Evolutionary conservation across 2,888 invertebrate genomes (phyloP).

Genomic region (Eristalinus sepulchralis): DNA sequence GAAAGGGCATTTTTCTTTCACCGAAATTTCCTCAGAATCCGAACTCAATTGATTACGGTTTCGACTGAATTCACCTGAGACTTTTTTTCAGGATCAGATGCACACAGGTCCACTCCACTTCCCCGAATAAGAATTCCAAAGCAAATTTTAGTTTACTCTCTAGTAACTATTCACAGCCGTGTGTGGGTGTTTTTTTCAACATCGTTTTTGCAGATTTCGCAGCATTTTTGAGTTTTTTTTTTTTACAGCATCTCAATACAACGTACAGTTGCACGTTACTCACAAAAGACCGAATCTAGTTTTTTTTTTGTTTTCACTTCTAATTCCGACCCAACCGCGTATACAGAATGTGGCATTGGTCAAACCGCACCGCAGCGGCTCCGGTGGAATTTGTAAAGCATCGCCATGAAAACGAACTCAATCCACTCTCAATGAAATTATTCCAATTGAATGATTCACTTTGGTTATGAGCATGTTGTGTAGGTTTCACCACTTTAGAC

Average conservation of each 20-base stretch:
- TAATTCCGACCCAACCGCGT: conserved; percentile 16
- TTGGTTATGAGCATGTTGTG: not conserved
- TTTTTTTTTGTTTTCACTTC: conserved; percentile 11
- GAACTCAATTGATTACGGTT: too few relatives aligned
- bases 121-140: conserved; percentile 7
- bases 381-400: conserved; percentile 57
- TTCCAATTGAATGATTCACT: conserved; percentile 58
- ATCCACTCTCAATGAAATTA: conserved; percentile 50
- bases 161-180: conserved; percentile 63
- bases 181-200: too few relatives aligned
- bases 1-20: too few relatives aligned
- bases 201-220: too few relatives aligned
- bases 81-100: too few relatives aligned
- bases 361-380: conserved; percentile 17
- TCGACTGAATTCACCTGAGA: too few relatives aligned
- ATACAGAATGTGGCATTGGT: conserved; percentile 6
- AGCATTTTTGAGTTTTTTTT: not conserved
- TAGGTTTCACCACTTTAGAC: not conserved
- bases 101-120: too few relatives aligned
- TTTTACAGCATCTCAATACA: conserved; percentile 23
- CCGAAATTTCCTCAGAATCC: too few relatives aligned
- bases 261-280: conserved; percentile 32
- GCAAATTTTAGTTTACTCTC: conserved; percentile 68
- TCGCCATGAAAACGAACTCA: conserved; percentile 57
- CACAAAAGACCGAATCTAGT: conserved; percentile 29